phyloP scores from a whole-genome alignment of 2,888 invertebrate genomes.

The Sarcophaga subvicina region DNA sequence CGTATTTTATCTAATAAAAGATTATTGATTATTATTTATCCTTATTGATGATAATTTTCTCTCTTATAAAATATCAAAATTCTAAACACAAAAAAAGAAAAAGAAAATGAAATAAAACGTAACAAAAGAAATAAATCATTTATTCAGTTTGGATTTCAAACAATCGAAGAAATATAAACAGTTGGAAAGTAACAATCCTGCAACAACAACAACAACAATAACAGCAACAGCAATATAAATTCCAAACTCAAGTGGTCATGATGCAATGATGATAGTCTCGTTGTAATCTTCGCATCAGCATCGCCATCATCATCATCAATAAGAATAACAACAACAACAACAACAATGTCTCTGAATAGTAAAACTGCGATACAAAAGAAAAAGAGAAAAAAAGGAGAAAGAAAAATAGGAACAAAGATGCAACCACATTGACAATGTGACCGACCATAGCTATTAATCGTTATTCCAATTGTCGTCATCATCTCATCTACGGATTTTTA shows the following conservation, averaged over 20 bases:
- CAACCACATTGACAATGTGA: background rate
- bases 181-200: conserved; percentile 4
- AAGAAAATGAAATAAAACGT: background rate
- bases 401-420: too few species aligned
- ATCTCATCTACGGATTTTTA: conserved; percentile 34
- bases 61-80: background rate
- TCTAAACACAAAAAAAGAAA: conserved; percentile 5
- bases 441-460: background rate
- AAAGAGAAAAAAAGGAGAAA: background rate
- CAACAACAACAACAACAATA: background rate
- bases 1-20: background rate
- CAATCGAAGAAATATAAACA: background rate
- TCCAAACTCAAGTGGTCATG: conserved; percentile 48
- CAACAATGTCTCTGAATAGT: background rate
- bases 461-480: conserved; percentile 30
- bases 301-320: conserved; percentile 24
- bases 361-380: background rate
- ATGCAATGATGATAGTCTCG: conserved; percentile 24
- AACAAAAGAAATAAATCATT: conserved; percentile 32
- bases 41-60: conserved; percentile 48
- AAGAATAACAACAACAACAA: background rate
- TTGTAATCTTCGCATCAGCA: conserved; percentile 25
- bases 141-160: conserved; percentile 15
- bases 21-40: conserved; percentile 58
- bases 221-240: background rate